Evolutionary conservation across 2,113 vertebrate species (phyloP), one percentile per base, ranked within the genome.

Genomic region (Chlorodrepanis virens): DNA sequence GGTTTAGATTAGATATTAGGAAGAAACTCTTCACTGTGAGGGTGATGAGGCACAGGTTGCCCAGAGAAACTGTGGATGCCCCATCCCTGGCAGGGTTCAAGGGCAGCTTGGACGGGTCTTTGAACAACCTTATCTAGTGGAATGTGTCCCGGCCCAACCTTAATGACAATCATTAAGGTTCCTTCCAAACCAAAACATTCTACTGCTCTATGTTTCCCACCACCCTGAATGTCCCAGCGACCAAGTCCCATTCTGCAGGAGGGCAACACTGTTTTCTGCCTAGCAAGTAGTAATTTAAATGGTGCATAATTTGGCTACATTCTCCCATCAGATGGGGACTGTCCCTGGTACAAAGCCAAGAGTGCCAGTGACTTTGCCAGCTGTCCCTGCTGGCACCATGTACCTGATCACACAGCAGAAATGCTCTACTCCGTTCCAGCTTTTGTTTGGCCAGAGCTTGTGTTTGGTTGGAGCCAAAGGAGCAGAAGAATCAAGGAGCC

Each of bases 391-490:
- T 45, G 74, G 84, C 61, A 42, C 28, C 2, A 1, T 0, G 13
- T 54, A 70, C 69, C 84, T 72, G 70, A 76, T 72, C 64, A 71
- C 37, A 28, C 29, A 72, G 54, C 45, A 76, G 67, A 89, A 91
- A 72, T 24, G 24, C 8, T 85, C 64, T 42, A 11, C 57, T 77
- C 29, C 5, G 3, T 52, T 90, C 25, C 77, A 87, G 40, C 20
- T 37, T 11, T 15, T 71, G n/a, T 76, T 80, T 85, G 85, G 83
- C 42, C 42, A 70, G n/a, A 80, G 68, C 39, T 4, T 56, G 31
- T 56, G 53, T 20, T 0, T 1, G 2, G 6, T 1, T 69, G 47
- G 56, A 93, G 33, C 7, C 0, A 0, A 76, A 69, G 23, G 16
- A 87, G 12, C 8, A 67, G 22, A 81, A 86, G 33, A 92, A 83